Evolutionary conservation across 2,113 vertebrate species (phyloP), one percentile per base, ranked within the genome.

Genomic region (Archilochus colubris): DNA sequence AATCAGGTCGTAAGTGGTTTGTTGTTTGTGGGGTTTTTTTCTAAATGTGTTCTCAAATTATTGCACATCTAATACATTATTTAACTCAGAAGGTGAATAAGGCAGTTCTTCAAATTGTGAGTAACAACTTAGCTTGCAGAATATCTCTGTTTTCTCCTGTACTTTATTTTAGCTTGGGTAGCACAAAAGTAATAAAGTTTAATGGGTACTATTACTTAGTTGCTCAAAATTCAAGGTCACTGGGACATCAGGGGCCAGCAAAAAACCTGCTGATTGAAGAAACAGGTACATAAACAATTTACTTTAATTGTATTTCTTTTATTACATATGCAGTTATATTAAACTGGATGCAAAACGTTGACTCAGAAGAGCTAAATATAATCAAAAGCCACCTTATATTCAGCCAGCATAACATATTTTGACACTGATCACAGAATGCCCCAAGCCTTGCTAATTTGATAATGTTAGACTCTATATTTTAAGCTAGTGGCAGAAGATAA

Each of bases 151-250:
- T 85, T 73, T 82, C 28, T 40, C 44, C 55, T 68, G 24, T 21
- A 50, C 15, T 86, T 86, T 23, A 59, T 82, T 93, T 92, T 36
- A 89, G 67, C 67, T 51, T 66, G 66, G 27, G 25, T 18, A 62
- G 36, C 24, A 88, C 30, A 48, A 89, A 68, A 58, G 90, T 48
- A 80, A 82, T 91, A 58, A 77, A 96, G n/a, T 77, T 69, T 89
- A 92, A 93, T 63, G 54, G 24, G 16, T 55, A 51, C 58, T 30
- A 14, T n/a, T 77, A 96, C 38, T 86, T 86, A 74, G 63, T 78
- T 95, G 66, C 36, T 86, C 50, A 89, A 92, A 83, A 87, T 54
- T 72, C 57, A 94, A 97, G 87, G 84, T 95, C 89, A 75, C 50
- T 77, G 46, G 33, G 72, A 88, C 46, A 59, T 13, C 2, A 77